These are phyloP conservation scores for Dynastes hyllus DNA, from an alignment of 2,888 invertebrate species.

Conservation along the genomic window DNA sequence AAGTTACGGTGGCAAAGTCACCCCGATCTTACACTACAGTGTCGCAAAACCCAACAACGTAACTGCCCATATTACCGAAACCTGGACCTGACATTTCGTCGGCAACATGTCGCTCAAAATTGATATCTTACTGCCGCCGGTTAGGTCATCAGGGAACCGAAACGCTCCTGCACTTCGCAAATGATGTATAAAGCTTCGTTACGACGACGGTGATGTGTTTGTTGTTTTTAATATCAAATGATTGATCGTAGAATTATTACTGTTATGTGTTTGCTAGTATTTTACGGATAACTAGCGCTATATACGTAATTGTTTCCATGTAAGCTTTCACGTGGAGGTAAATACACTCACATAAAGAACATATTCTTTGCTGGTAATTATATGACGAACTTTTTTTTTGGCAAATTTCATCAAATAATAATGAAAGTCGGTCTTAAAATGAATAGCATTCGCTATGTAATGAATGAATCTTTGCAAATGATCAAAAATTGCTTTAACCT, in stretches of 20 bases:
- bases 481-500: too few relatives aligned
- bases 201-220: conserved; percentile 26
- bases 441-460: too few relatives aligned
- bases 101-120: conserved; percentile 43
- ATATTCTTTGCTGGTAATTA: neutral
- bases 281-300: neutral
- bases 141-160: conserved; percentile 37
- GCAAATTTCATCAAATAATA: too few relatives aligned
- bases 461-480: too few relatives aligned
- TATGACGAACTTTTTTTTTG: too few relatives aligned
- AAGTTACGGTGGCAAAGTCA: conserved; percentile 5
- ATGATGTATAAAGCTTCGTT: conserved; percentile 34
- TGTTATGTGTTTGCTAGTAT: neutral
- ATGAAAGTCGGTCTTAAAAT: too few relatives aligned
- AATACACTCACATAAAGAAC: neutral
- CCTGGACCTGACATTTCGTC: conserved; percentile 41
- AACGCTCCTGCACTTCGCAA: conserved; percentile 33
- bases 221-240: conserved; percentile 46
- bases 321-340: neutral
- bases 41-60: conserved; percentile 31
- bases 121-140: conserved; percentile 40
- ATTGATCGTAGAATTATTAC: conserved; percentile 36
- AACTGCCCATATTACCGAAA: conserved; percentile 39
- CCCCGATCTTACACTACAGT: conserved; percentile 12
- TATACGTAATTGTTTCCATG: neutral